These are phyloP conservation scores for Zaprionus taronus DNA, from an alignment of 1,140 invertebrate species.

Conservation along the genomic window DNA sequence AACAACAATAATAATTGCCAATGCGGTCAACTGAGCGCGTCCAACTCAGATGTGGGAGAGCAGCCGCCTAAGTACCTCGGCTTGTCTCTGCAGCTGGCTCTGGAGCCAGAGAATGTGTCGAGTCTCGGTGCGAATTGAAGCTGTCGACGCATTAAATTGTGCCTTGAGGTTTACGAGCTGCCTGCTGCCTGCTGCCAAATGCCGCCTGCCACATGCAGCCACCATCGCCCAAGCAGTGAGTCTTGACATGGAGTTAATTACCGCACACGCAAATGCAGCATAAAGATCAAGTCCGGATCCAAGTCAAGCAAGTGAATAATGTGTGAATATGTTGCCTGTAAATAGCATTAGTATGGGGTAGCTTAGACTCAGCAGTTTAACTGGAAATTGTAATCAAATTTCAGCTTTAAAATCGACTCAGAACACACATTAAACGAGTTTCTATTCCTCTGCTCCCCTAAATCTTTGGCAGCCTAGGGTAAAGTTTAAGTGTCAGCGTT, in stretches of 20 bases:
- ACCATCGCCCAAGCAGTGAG: not conserved
- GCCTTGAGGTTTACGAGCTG: conserved; percentile 64
- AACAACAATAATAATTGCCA: conserved; percentile 55
- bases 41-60: conserved; percentile 1
- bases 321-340: too few species aligned
- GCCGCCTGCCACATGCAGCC: not conserved
- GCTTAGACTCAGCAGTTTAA: not conserved
- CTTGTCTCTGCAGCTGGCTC: conserved; percentile 14
- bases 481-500: too few species aligned
- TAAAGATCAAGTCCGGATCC: conserved; percentile 2
- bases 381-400: too few species aligned
- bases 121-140: conserved; percentile 57
- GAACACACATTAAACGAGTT: too few species aligned
- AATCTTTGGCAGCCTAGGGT: too few species aligned
- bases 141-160: conserved; percentile 64
- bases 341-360: not conserved
- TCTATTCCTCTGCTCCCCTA: too few species aligned
- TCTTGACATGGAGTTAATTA: not conserved
- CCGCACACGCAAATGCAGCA: conserved; percentile 4
- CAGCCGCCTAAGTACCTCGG: conserved; percentile 24
- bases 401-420: too few species aligned
- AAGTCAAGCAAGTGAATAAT: not conserved
- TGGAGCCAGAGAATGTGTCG: conserved; percentile 20
- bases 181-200: conserved; percentile 15
- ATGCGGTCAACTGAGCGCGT: conserved; percentile 44